Base-by-base conservation (phyloP, 2,797 vertebrate genomes). In the Myioborus melanocephalus region DNA sequence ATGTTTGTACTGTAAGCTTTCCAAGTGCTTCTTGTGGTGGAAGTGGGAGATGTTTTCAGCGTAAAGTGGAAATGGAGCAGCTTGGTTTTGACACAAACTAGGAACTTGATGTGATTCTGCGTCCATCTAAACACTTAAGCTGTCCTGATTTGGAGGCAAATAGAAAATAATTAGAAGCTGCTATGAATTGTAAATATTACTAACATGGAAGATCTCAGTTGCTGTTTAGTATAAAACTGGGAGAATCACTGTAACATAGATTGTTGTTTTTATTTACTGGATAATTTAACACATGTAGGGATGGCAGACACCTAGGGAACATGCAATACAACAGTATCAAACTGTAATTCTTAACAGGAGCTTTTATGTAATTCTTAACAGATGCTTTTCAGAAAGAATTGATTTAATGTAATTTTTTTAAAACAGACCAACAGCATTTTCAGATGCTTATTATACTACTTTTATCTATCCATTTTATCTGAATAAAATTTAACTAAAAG, bases 1-100 rank as follows among this genome's bases (percentile, higher is more conserved):
- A 71, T 77, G 89, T 94, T 93, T 89, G 28, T 63, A 59, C 75
- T 86, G 52, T 90, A 89, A 88, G 10, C 61, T 73, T 12, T 79
- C 61, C 53, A 91, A 59, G 46, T 47, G 53, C 80, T 96, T 77
- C 75, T 95, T 92, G 39, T 34, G 30, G 43, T 52, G 63, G 82
- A 66, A 87, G 46, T 78, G 50, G 92, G 86, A 87, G 71, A 82
- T 59, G 15, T 83, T 81, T 87, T 95, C 82, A 92, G 66, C 73
- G 77, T 57, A 44, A 94, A 94, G 49, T 15, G 26, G 72, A 93
- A 96, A 94, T 57, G 14, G 52, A 79, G 27, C 59, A 85, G 79
- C 83, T 78, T 95, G 77, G 83, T 91, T 85, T 72, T 86, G 63
- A 93, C 77, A 85, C 44, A 84, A 60, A 78, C 47, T 47, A 32